Base-by-base conservation (phyloP, 2,888 invertebrate species). In the Pseudanteris insignis region DNA sequence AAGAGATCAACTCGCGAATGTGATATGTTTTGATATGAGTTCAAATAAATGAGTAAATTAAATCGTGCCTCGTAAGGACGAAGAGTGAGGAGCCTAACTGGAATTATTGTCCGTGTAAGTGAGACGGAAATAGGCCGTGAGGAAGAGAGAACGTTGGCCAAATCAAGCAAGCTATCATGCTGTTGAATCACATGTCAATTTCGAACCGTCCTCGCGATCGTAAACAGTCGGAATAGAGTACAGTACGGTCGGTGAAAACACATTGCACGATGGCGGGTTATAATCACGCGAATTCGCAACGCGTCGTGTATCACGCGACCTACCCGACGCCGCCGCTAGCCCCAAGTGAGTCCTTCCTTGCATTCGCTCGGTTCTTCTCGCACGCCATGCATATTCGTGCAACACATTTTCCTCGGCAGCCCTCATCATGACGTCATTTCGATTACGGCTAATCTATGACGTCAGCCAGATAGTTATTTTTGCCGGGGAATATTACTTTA, bases 261-360 rank as follows among this genome's bases (percentile, higher is more conserved):
- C 24, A 37, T 41, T 60, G 67, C 66, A 68, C 67, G 61, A 79
- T 79, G 79, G 78, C 79, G 67, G 77, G 76, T 64, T 79, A 77
- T 73, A 77, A 76, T 77, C 77, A 78, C 73, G 72, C 77, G 71
- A 77, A 75, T 69, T 70, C 76, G 62, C 79, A 79, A 71, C 76
- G 79, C 70, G 79, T 79, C 69, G 77, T 78, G 65, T 80, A 80
- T 73, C 79, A 80, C 72, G 77, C 79, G 71, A 77, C 78, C 67
- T 79, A 80, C 71, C 79, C 79, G 70, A 79, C 77, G 73, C 48
- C 48, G 41, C 79, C 79, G 59, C 75, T 80, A 47, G 78, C 79
- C 63, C 78, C 79, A 73, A 80, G 79, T 80, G 78, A 79, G 79
- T 78, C 68, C 68, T 65, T 67, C 65, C 60, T 59, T 50, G 46